These are phyloP conservation scores for Aphelinus certus DNA, from an alignment of 1,140 invertebrate genomes.

Conservation along the genomic window DNA sequence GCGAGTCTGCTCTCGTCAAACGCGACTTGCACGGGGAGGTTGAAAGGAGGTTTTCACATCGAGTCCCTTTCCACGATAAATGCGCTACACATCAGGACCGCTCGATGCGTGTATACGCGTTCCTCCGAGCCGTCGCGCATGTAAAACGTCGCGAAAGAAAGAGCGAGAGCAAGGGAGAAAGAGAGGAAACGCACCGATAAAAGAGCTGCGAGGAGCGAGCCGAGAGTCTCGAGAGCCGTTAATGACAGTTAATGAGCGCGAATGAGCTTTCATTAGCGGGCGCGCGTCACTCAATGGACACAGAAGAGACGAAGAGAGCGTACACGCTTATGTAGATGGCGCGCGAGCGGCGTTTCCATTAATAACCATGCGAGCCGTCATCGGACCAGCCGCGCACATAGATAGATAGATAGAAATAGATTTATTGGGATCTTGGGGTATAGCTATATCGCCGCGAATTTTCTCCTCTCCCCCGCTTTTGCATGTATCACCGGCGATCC, in stretches of 20 bases:
- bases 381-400: not conserved
- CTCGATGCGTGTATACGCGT: conserved; percentile 16
- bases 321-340: no score
- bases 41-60: no score
- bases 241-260: conserved; percentile 23
- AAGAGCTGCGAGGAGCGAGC: no score
- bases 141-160: not conserved
- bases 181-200: not conserved
- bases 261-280: conserved; percentile 29
- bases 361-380: conserved; percentile 1
- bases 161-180: not conserved
- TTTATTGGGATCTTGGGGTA: no score
- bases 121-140: not conserved
- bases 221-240: not conserved
- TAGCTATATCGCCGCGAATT: conserved; percentile 2
- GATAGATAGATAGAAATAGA: no score
- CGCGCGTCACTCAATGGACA: not conserved
- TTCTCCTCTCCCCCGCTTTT: conserved; percentile 3
- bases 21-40: no score
- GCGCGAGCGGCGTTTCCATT: not conserved
- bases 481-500: not conserved
- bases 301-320: not conserved
- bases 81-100: no score
- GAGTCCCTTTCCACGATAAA: no score
- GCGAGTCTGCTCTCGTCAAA: no score